phyloP scores from a whole-genome alignment of 2,113 vertebrate species.

The Otolemur garnettii region DNA sequence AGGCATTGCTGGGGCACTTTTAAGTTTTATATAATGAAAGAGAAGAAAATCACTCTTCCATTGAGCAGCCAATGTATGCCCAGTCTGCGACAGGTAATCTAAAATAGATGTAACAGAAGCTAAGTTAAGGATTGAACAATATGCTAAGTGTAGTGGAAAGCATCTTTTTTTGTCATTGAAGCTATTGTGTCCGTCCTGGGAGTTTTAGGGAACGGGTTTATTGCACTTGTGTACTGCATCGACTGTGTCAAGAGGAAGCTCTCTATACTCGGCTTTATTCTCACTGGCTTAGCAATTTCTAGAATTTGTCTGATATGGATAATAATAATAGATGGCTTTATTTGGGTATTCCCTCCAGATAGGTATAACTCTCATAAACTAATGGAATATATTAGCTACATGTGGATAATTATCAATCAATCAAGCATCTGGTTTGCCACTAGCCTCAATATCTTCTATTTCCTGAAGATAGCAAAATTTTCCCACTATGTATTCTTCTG shows the following conservation, averaged over 20 bases:
- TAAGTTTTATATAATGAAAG: not conserved
- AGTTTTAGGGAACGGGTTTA: slow-evolving; percentile 38
- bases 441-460: slow-evolving; percentile 75
- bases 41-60: slow-evolving; percentile 1
- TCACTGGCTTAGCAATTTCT: slow-evolving; percentile 59
- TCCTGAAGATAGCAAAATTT: slow-evolving; percentile 76
- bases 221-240: slow-evolving; percentile 43
- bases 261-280: slow-evolving; percentile 43
- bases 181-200: slow-evolving; percentile 30
- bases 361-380: not conserved
- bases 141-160: slow-evolving; percentile 2
- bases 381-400: not conserved
- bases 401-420: not conserved
- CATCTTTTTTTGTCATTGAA: not conserved
- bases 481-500: slow-evolving; percentile 70
- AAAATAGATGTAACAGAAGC: not conserved
- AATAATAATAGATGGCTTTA: slow-evolving; percentile 28
- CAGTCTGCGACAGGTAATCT: slow-evolving; percentile 21
- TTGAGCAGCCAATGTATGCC: not conserved
- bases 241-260: slow-evolving; percentile 51
- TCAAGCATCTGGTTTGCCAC: slow-evolving; percentile 65
- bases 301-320: slow-evolving; percentile 55
- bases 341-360: not conserved
- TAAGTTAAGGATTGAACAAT: not conserved
- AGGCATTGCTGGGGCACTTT: not conserved